Base-by-base conservation (phyloP, 2,113 vertebrate genomes). In the Litocranius walleri region DNA sequence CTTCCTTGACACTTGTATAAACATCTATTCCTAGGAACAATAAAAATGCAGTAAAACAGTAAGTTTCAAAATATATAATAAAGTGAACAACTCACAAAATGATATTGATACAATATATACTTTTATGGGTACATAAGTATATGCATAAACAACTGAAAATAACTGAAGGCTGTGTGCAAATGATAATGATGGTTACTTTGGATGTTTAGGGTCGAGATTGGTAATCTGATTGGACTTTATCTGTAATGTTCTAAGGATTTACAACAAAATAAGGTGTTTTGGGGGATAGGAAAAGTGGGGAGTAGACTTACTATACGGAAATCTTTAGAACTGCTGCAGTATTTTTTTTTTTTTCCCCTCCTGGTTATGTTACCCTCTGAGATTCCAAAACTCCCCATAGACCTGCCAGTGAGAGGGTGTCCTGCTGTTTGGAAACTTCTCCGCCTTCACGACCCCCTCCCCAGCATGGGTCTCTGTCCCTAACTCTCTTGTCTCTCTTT, bases 51-150 rank as follows among this genome's bases (percentile, higher is more conserved):
- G 86, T 89, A 36, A 61, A 77, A 67, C 6, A 92, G 19, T 50
- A 94, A 59, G 43, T 71, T 95, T 14, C 17, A 95, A 96, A 85
- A 85, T 88, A 96, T 85, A 7, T 62, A 71, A 88, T 95, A 36
- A 84, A 96, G 16, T 91, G 19, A 83, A 67, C 27, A 50, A n/a
- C 11, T 91, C 56, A 84, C 16, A 52, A 50, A 43, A 85, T 88
- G 16, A 80, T 84, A 43, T 85, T 93, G 27, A 80, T 84, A 62
- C 36, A 45, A 21, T 54, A 5, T 64, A 48, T 83, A 43, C 71
- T 80, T 87, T 80, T 54, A 87, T 50, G 19, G 5, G n/a, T 67
- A 81, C 8, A 92, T 36, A 67, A 61, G 27, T 78, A 21, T 64
- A 17, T 14, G 30, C 12, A 3, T 52, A 45, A 71, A 27, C 43